Evolutionary conservation across 2,888 invertebrate genomes (phyloP).

Genomic region (Dynastes hyllus): DNA sequence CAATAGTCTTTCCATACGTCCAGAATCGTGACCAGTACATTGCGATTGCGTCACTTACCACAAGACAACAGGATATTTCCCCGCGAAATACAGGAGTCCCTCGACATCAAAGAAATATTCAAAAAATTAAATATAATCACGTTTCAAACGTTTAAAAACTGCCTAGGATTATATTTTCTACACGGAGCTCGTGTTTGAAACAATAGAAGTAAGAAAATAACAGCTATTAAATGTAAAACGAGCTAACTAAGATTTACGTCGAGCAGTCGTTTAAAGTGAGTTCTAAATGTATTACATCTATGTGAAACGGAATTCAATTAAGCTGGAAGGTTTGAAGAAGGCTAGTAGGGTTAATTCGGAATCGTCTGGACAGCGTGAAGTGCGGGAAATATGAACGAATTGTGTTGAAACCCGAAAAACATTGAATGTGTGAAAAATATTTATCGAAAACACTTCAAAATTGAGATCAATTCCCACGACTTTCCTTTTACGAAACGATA

Average conservation of each 20-base stretch:
- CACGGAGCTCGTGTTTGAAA: conserved; percentile 16
- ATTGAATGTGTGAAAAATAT: neutral
- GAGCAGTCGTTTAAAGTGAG: neutral
- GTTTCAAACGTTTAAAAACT: neutral
- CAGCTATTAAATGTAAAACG: neutral
- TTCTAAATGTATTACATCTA: conserved; percentile 35
- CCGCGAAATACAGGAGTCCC: conserved; percentile 7
- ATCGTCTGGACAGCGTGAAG: neutral
- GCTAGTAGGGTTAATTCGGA: neutral
- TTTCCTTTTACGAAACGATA: neutral
- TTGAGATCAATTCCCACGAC: too few species aligned
- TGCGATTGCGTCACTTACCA: conserved; percentile 1
- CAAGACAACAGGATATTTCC: neutral
- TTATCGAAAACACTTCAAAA: too few species aligned
- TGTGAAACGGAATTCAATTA: conserved; percentile 25
- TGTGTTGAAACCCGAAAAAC: neutral
- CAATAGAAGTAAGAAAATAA: conserved; percentile 21
- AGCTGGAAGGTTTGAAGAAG: conserved; percentile 17
- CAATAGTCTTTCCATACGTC: neutral
- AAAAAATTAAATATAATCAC: neutral
- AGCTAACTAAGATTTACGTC: conserved; percentile 1
- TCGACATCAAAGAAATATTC: neutral
- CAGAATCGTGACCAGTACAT: too few species aligned
- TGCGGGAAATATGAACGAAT: conserved; percentile 20
- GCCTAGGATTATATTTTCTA: neutral